Evolutionary conservation across 2,888 invertebrate genomes (phyloP).

Genomic region (Pristionchus fissidentatus): DNA sequence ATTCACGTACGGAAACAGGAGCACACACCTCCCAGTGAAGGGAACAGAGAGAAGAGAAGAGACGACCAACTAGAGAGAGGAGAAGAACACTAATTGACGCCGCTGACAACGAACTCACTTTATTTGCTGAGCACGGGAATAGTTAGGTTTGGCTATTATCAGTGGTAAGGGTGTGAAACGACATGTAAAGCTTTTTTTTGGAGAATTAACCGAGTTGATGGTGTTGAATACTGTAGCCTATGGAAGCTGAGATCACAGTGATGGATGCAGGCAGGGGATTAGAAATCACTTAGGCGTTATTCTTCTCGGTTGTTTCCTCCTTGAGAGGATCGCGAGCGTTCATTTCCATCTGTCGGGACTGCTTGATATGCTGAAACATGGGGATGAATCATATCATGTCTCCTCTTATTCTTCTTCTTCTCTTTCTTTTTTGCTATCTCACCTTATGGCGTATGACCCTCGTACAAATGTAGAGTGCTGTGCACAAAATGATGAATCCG

Average conservation of each 20-base stretch:
- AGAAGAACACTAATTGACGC: slow-evolving; percentile 39
- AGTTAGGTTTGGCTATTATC: slow-evolving; percentile 21
- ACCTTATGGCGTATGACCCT: slow-evolving; percentile 31
- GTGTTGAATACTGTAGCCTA: neutral
- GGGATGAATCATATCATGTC: slow-evolving; percentile 9
- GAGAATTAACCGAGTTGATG: neutral
- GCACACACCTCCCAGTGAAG: neutral
- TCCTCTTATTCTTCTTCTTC: neutral
- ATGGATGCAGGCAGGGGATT: neutral
- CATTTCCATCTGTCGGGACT: slow-evolving; percentile 22
- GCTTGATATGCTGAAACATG: slow-evolving; percentile 40
- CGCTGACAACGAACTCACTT: neutral
- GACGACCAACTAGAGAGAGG: slow-evolving; percentile 28
- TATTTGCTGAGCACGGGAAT: slow-evolving; percentile 23
- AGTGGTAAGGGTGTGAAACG: neutral
- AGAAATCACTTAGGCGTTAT: neutral
- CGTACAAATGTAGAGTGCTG: slow-evolving; percentile 33
- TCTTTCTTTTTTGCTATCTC: neutral
- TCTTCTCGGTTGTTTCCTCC: neutral
- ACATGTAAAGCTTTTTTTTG: slow-evolving; percentile 5
- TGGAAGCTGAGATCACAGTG: slow-evolving; percentile 22
- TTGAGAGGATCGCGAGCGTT: neutral
- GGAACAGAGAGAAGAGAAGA: slow-evolving; percentile 10
- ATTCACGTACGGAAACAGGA: slow-evolving; percentile 48
- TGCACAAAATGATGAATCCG: slow-evolving; percentile 38